Conservation (phyloP, 2,888 invertebrate species). For the Stenichneumon culpator region DNA sequence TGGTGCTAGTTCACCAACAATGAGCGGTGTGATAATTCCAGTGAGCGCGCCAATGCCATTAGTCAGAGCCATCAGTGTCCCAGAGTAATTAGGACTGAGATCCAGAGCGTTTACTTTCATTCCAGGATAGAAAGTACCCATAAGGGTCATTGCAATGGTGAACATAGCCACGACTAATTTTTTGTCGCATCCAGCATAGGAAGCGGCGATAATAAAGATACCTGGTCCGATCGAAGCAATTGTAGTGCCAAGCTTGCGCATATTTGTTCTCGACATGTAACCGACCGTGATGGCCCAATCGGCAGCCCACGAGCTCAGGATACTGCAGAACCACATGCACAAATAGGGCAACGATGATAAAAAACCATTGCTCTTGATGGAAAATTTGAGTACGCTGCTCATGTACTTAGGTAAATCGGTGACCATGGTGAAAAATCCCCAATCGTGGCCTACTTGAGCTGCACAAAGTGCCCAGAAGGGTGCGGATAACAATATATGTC, state of each 20-base stretch:
- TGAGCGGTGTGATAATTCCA: slow-evolving; percentile 90
- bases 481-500: slow-evolving; percentile 86
- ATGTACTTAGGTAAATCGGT: slow-evolving; percentile 85
- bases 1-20: slow-evolving; percentile 88
- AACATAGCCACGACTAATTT: slow-evolving; percentile 83
- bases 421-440: slow-evolving; percentile 84
- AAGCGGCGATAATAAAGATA: slow-evolving; percentile 85
- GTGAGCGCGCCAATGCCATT: slow-evolving; percentile 90
- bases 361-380: slow-evolving; percentile 84
- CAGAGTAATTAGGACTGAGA: slow-evolving; percentile 86
- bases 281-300: slow-evolving; percentile 83
- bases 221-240: slow-evolving; percentile 86
- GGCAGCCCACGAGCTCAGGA: slow-evolving; percentile 82
- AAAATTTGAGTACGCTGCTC: slow-evolving; percentile 84
- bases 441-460: slow-evolving; percentile 86
- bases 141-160: slow-evolving; percentile 85
- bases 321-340: slow-evolving; percentile 84
- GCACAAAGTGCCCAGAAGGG: slow-evolving; percentile 92
- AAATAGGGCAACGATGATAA: slow-evolving; percentile 85
- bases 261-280: slow-evolving; percentile 82
- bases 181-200: slow-evolving; percentile 85
- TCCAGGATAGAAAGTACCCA: slow-evolving; percentile 86
- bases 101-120: slow-evolving; percentile 86
- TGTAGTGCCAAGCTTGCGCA: slow-evolving; percentile 85
- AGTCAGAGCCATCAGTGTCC: slow-evolving; percentile 85